Base-by-base conservation (phyloP, 2,888 invertebrate species). In the Temnothorax ravouxi region DNA sequence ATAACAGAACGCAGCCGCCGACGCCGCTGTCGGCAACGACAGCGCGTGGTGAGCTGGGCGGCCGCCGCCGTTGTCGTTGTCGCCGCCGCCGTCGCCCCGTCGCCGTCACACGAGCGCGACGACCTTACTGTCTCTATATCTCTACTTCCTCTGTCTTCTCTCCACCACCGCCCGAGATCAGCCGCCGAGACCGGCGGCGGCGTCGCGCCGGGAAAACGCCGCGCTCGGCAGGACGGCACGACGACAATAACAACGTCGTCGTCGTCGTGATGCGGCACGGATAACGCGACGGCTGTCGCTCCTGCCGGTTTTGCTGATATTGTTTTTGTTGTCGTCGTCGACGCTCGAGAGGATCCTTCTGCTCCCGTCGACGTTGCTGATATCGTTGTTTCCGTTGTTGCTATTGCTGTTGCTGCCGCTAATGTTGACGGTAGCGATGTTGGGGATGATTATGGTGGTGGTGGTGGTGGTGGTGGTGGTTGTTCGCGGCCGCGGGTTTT, bases 1-100 rank as follows among this genome's bases (percentile, higher is more conserved):
- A 94, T 93, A 94, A 94, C 94, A 94, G 93, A 93, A 92, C 89
- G 88, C 90, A 86, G 86, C 86, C 88, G 88, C 85, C 67, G 84
- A 84, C 87, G 84, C 84, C 86, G 81, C 84, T 86, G 87, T 66
- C 88, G 83, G 80, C 85, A 85, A 67, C 86, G 81, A 80, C 86
- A 87, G 82, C 81, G 86, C 80, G 77, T 50, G 62, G 77, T 50
- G 62, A 72, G 79, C 52, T 84, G 66, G 72, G 69, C 71, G 66
- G 79, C 74, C 87, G 83, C 83, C 67, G 88, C 71, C 71, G 75
- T 44, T 52, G 79, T 52, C 67, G 87, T 62, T 62, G 62, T 47
- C n/a, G 59, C 9, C 18, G 59, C n/a, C 18, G 88, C 9, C 50
- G 47, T 41, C 47, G 84, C 64, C 64, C n/a, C 18, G 88, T 5